Percentiles rank a stretch among this genome's conserved stretches.
These are phyloP conservation scores for Geotrupes spiniger DNA, from an alignment of 2,888 invertebrate genomes.

Conservation along the genomic window DNA sequence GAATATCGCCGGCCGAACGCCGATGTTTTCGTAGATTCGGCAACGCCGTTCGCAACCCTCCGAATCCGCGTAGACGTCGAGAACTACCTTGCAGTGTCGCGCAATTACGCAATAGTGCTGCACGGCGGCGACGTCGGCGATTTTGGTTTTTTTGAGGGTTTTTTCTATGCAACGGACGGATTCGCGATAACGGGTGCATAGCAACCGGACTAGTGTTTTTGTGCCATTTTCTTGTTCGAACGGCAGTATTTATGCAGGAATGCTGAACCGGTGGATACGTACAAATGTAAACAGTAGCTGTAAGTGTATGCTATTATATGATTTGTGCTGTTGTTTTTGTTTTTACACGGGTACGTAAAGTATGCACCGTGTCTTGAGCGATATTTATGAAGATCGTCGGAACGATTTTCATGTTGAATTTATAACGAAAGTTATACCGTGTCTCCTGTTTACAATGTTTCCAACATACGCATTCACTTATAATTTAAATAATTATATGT, in stretches of 20 bases:
- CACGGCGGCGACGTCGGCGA: not conserved
- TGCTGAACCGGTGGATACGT: constrained; percentile 27
- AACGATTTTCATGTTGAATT: no score
- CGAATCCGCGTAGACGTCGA: constrained; percentile 8
- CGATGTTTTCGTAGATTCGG: constrained; percentile 15
- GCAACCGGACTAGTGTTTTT: constrained; percentile 5
- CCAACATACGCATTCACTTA: no score
- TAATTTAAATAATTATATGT: no score
- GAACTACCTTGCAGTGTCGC: constrained; percentile 20
- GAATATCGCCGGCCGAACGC: constrained; percentile 4
- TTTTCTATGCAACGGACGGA: not conserved
- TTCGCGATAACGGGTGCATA: constrained; percentile 4
- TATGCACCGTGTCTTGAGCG: no score
- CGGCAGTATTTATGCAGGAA: constrained; percentile 29
- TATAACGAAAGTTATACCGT: no score
- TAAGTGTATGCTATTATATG: constrained; percentile 27
- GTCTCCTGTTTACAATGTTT: no score
- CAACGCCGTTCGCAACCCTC: constrained; percentile 18
- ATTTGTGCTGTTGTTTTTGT: constrained; percentile 13
- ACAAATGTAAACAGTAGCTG: constrained; percentile 30
- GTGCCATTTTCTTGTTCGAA: constrained; percentile 5
- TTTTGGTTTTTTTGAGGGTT: not conserved
- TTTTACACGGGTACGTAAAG: no score
- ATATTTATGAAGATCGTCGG: no score
- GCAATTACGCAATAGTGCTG: constrained; percentile 18